These are phyloP conservation scores for Porites lutea DNA, from an alignment of 64 coral and sea anemone genomes.

Conservation along the genomic window DNA sequence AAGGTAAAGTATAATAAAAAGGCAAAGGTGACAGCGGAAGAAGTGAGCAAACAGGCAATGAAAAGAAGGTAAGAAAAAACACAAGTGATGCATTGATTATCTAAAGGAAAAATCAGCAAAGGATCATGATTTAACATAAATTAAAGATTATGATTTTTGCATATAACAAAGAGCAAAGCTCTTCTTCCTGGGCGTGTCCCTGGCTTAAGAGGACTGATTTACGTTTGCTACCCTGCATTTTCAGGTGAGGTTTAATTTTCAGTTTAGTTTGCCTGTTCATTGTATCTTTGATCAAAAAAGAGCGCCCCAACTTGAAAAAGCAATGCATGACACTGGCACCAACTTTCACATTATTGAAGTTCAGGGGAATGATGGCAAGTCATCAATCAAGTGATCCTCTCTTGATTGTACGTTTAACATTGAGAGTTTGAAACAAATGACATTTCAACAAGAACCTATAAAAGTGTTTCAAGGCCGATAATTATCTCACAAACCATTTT, in stretches of 20 bases:
- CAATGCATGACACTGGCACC: constrained; percentile 14
- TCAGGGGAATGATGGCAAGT: constrained; percentile 55
- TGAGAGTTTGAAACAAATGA: too few relatives aligned
- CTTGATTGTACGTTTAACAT: constrained; percentile 16
- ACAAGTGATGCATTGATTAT: constrained; percentile 3
- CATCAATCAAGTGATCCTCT: constrained; percentile 33
- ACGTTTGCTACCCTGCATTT: constrained; percentile 18
- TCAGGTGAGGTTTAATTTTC: neutral
- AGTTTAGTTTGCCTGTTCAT: neutral
- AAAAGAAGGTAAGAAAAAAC: neutral
- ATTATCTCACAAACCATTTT: too few relatives aligned
- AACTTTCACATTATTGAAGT: constrained; percentile 50
- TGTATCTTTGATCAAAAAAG: constrained; percentile 31
- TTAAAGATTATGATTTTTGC: too few relatives aligned
- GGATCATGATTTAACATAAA: neutral
- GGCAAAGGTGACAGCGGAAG: constrained; percentile 11
- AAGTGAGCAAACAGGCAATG: neutral
- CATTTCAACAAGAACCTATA: too few relatives aligned
- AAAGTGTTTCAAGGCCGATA: too few relatives aligned
- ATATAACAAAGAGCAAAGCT: constrained; percentile 31
- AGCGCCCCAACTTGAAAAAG: neutral
- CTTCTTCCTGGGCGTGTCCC: constrained; percentile 57
- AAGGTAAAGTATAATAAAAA: neutral
- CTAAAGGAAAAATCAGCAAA: neutral
- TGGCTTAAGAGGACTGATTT: constrained; percentile 56